Evolutionary conservation across 1,140 invertebrate genomes (phyloP).

Genomic region (Branchinecta lindahli): DNA sequence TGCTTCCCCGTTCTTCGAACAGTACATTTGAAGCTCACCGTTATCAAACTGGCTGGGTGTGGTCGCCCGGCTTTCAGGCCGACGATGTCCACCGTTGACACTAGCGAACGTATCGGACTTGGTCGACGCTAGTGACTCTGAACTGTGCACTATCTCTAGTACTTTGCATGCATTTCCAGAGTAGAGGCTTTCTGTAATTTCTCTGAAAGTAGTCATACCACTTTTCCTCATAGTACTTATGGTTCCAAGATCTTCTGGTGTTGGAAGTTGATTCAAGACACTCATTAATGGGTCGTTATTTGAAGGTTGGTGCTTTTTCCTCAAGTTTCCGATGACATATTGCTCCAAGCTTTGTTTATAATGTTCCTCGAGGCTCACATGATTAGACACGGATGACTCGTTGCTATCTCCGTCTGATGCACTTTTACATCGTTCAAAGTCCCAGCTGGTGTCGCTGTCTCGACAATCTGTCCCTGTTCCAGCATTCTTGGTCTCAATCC

Average conservation of each 20-base stretch:
- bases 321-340: conserved; percentile 18
- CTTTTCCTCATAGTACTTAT: not conserved
- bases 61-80: not conserved
- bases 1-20: conserved; percentile 23
- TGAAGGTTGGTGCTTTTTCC: conserved; percentile 12
- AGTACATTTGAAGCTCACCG: conserved; percentile 23
- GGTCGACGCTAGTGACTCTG: conserved; percentile 13
- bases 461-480: not conserved
- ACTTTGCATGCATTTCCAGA: not conserved
- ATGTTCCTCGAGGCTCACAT: conserved; percentile 3
- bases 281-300: conserved; percentile 15
- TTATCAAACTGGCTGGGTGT: not conserved
- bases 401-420: not conserved
- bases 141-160: conserved; percentile 10
- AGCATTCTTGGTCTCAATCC: not conserved
- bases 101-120: not conserved
- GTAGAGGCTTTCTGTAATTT: not conserved
- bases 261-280: conserved; percentile 17
- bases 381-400: not conserved
- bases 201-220: not conserved
- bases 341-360: conserved; percentile 12
- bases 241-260: conserved; percentile 16
- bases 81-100: not conserved
- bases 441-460: conserved; percentile 21
- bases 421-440: conserved; percentile 16